Evolutionary conservation across 64 coral and sea anemone species (phyloP).

Genomic region (Hydrozoanthus tunicans): DNA sequence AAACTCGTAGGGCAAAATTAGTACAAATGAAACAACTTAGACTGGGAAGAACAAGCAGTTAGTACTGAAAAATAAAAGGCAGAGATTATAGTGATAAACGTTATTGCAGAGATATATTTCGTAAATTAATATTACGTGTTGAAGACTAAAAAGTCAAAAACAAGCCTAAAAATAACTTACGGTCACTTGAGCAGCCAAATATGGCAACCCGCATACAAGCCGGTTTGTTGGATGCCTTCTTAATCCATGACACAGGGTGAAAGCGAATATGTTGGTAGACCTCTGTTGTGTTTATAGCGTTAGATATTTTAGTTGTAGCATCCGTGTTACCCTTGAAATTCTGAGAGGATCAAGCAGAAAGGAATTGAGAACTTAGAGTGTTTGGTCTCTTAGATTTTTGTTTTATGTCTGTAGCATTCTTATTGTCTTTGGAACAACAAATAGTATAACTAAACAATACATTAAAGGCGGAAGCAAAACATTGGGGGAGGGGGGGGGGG

Average conservation of each 20-base stretch:
- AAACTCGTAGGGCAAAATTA: no score
- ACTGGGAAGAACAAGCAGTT: no score
- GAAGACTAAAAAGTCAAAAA: background rate
- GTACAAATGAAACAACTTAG: no score
- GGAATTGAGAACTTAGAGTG: background rate
- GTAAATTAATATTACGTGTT: background rate
- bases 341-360: background rate
- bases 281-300: slow-evolving; percentile 7
- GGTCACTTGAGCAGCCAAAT: background rate
- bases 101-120: no score
- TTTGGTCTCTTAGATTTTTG: background rate
- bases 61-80: no score
- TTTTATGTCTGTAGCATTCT: background rate
- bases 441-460: no score
- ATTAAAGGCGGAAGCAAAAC: no score
- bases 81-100: no score
- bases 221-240: slow-evolving; percentile 20
- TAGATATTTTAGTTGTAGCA: slow-evolving; percentile 1
- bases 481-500: no score
- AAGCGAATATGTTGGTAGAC: slow-evolving; percentile 1
- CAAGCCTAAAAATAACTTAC: background rate
- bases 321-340: slow-evolving; percentile 42
- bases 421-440: no score
- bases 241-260: slow-evolving; percentile 19
- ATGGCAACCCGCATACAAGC: slow-evolving; percentile 26